A percentile compares a stretch with the other conserved stretches of the same genome.
These are phyloP conservation scores for Caenorhabditis japonica DNA, from an alignment of 2,888 invertebrate genomes.

Conservation along the genomic window DNA sequence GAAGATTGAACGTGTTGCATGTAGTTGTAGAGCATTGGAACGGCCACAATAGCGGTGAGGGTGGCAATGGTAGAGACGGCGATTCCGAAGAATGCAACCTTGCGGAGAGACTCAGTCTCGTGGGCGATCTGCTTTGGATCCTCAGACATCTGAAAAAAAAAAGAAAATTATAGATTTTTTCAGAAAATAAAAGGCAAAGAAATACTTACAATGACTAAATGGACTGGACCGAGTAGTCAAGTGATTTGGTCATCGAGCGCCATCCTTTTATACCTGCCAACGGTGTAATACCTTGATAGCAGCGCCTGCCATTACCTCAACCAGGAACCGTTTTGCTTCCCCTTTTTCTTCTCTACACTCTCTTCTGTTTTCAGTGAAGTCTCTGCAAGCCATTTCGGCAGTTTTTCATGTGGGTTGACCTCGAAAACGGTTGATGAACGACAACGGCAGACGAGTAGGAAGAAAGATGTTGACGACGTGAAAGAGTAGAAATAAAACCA, in stretches of 20 bases:
- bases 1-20: conserved; percentile 69
- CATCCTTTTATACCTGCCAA: conserved; percentile 42
- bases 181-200: background rate
- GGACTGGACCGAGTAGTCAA: conserved; percentile 56
- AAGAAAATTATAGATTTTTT: background rate
- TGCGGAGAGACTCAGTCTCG: conserved; percentile 62
- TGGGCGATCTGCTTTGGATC: conserved; percentile 58
- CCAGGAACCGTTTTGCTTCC: conserved; percentile 53
- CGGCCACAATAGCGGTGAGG: conserved; percentile 65
- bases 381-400: conserved; percentile 27
- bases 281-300: conserved; percentile 53
- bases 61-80: conserved; percentile 69
- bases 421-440: conserved; percentile 18
- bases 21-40: conserved; percentile 71
- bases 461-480: conserved; percentile 40
- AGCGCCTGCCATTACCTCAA: conserved; percentile 33
- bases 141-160: conserved; percentile 55
- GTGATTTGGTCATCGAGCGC: conserved; percentile 41
- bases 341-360: conserved; percentile 16
- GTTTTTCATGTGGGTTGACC: conserved; percentile 33
- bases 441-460: conserved; percentile 16
- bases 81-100: conserved; percentile 66
- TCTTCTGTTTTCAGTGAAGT: conserved; percentile 15
- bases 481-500: conserved; percentile 12
- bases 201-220: conserved; percentile 45